Base-by-base conservation (phyloP, 2,888 invertebrate species). In the Acanthosepion pharaonis region DNA sequence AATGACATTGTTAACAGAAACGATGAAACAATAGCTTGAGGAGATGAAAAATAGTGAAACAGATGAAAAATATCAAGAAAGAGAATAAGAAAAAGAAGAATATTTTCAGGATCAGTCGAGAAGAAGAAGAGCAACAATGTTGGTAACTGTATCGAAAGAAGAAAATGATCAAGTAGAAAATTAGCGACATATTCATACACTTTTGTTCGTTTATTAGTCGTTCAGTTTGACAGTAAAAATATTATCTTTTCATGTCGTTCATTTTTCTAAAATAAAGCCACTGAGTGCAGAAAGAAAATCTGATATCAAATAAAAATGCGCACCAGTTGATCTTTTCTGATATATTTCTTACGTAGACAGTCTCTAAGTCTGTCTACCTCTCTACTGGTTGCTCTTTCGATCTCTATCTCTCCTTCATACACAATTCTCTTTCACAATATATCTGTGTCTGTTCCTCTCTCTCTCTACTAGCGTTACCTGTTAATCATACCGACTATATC, bases 271-370 rank as follows among this genome's bases (percentile, higher is more conserved):
- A n/a, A n/a, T 78, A n/a, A 78, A 78, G 78, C n/a, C 11, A 78
- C 78, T 78, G 78, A 78, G 78, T 78, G 78, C 78, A 78, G 78
- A 78, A 78, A n/a, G 28, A 78, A 78, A n/a, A 78, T 78, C 78
- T 78, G 78, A 78, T 78, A 78, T 78, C n/a, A 28, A 78, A 78
- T 78, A 78, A 28, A 78, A 78, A 78, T 78, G 78, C 28, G 78
- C 78, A n/a, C 78, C n/a, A 78, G 78, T n/a, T 78, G 78, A n/a
- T 78, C 78, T 78, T 78, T 78, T 78, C 2, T n/a, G n/a, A 78
- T n/a, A 78, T 78, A 28, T 78, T 78, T 78, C n/a, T 78, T 78
- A 28, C n/a, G 78, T 11, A 78, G 78, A 78, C 78, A 78, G 9
- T 78, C n/a, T 78, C 28, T 78, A n/a, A 78, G 78, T 6, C 78